Percentiles rank a stretch among this genome's conserved stretches.
Conservation (phyloP, 1,140 invertebrate species). For the Macrobrachium rosenbergii region DNA sequence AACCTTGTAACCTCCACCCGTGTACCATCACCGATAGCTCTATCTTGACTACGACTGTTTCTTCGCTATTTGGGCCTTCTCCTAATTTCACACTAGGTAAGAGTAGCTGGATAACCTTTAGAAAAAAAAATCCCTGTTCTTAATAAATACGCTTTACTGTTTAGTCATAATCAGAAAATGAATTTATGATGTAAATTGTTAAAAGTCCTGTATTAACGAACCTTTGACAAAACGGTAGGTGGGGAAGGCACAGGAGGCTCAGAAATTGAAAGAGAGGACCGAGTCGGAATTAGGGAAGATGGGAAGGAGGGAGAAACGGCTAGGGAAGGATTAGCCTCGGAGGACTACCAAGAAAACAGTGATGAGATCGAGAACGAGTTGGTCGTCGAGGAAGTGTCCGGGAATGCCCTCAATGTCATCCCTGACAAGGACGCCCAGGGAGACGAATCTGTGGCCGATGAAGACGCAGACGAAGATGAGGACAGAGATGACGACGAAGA, state of each 20-base stretch:
- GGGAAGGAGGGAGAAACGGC: conserved; percentile 9
- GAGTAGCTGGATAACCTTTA: no score
- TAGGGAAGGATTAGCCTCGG: not conserved
- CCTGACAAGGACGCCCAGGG: conserved; percentile 57
- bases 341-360: conserved; percentile 8
- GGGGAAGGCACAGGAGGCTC: no score
- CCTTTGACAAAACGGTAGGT: no score
- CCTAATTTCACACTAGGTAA: no score
- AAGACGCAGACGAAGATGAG: conserved; percentile 8
- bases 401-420: conserved; percentile 34
- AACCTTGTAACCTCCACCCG: conserved; percentile 50
- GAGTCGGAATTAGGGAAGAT: not conserved
- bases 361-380: conserved; percentile 43
- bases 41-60: not conserved
- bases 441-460: conserved; percentile 47
- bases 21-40: conserved; percentile 1
- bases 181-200: no score
- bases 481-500: not conserved
- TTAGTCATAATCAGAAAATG: no score
- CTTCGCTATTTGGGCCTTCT: not conserved
- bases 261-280: not conserved
- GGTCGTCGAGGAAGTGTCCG: conserved; percentile 35
- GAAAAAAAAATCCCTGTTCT: no score
- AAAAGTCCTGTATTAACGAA: no score
- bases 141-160: no score